Evolutionary conservation across 1,140 invertebrate genomes (phyloP), one percentile per base, ranked within the genome.

Genomic region (Macrobrachium rosenbergii): DNA sequence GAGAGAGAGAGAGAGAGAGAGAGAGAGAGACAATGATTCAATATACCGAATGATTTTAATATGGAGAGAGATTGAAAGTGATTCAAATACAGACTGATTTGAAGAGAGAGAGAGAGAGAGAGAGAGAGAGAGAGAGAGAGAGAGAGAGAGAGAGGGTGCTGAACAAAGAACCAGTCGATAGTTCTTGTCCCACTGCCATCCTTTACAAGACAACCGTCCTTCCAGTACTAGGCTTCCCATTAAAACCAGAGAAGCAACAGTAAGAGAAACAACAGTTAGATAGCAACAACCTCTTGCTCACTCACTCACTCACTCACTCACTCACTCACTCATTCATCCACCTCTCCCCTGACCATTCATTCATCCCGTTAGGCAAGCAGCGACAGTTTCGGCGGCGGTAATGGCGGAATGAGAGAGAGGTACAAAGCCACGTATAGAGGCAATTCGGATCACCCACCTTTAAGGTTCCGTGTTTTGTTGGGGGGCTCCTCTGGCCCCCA

Each of bases 1-100:
- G 72, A 23, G 72, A 37, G 72, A 75, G 72, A 75, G 72, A 75
- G 72, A 75, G 72, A 75, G 72, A 75, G 72, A 75, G 72, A 73
- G 21, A 21, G 69, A 21, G 69, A 73, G 69, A 21, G 8, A 21
- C n/a, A n/a, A n/a, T n/a, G n/a, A n/a, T n/a, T n/a, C n/a, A n/a
- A n/a, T n/a, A 5, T n/a, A 21, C n/a, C 21, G 69, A 21, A 37
- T 19, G 69, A 2, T 14, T 73, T 5, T 2, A 21, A 37, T 23
- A 21, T 2, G 2, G 69, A 37, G 69, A 73, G 69, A 73, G 37
- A 37, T n/a, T n/a, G 69, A 21, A 8, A 17, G 69, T 2, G 21
- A 23, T 2, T 14, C n/a, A 21, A 12, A 5, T n/a, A 21, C n/a
- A 3, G 69, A 21, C 2, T 19, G 69, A 21, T n/a, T 5, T n/a